A percentile compares a stretch with the other conserved stretches of the same genome.
These are phyloP conservation scores for Corticium candelabrum DNA, from an alignment of 37 sponge, comb jelly and placozoan species.

Conservation along the genomic window DNA sequence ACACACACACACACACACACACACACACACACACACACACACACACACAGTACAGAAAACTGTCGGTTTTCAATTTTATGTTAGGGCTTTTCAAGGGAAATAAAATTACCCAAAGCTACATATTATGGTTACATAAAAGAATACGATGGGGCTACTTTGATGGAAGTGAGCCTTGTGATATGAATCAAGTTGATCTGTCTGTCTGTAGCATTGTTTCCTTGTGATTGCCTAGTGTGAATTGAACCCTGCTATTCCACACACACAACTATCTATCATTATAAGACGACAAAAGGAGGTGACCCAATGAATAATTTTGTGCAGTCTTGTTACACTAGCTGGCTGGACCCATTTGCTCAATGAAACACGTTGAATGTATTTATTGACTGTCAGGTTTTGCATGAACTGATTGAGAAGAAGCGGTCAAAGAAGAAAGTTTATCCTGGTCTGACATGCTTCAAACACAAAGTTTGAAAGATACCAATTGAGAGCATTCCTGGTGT, in stretches of 20 bases:
- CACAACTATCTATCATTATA: conserved; percentile 78
- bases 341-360: background rate
- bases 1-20: too few species aligned
- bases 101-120: conserved; percentile 53
- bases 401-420: conserved; percentile 81
- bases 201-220: background rate
- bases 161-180: too few species aligned
- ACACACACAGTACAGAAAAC: too few species aligned
- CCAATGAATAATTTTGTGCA: too few species aligned
- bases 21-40: too few species aligned
- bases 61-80: too few species aligned
- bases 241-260: conserved; percentile 86
- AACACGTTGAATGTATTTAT: background rate
- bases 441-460: conserved; percentile 66
- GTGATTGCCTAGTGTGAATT: conserved; percentile 72
- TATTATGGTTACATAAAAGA: conserved; percentile 91
- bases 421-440: conserved; percentile 72
- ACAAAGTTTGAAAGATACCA: conserved; percentile 30
- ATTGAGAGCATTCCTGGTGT: conserved; percentile 92
- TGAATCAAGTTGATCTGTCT: background rate
- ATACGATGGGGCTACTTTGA: conserved; percentile 93
- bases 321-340: too few species aligned
- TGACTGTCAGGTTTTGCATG: conserved; percentile 58
- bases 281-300: conserved; percentile 84
- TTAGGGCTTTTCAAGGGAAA: conserved; percentile 74